Evolutionary conservation across 2,797 vertebrate species (phyloP).

Genomic region (Enteromius trimaculatus): DNA sequence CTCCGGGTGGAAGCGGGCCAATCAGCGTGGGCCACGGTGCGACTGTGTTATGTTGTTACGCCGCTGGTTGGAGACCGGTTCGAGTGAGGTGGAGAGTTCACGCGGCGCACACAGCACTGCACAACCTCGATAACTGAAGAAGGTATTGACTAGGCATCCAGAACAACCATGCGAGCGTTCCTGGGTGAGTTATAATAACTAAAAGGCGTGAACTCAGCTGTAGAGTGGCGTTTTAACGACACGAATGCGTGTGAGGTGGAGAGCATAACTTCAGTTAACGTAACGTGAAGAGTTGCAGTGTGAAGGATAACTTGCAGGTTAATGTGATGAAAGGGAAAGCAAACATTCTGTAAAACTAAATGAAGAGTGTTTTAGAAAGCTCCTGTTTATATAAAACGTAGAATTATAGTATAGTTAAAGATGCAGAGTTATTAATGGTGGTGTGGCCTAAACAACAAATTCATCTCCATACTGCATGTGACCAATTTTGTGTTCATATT

Average conservation of each 20-base stretch:
- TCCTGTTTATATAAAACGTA: background rate
- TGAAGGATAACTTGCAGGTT: background rate
- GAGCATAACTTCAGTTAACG: background rate
- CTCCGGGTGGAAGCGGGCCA: constrained; percentile 62
- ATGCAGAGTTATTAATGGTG: background rate
- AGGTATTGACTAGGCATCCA: background rate
- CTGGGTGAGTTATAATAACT: constrained; percentile 46
- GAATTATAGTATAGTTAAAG: background rate
- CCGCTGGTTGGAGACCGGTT: constrained; percentile 19
- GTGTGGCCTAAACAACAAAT: background rate
- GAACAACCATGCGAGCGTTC: constrained; percentile 45
- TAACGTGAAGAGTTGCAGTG: background rate
- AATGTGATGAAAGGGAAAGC: background rate
- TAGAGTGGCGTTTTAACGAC: background rate
- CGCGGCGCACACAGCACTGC: background rate
- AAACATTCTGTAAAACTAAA: background rate
- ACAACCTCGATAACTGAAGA: background rate
- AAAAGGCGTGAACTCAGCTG: background rate
- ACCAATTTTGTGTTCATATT: background rate
- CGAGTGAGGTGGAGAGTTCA: background rate
- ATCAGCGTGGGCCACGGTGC: constrained; percentile 82
- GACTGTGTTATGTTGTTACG: constrained; percentile 50
- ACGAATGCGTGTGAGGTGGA: background rate
- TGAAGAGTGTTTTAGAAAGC: background rate
- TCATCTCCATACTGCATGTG: background rate